Base-by-base conservation (phyloP, 2,888 invertebrate species). In the Scaptomyza flava region DNA sequence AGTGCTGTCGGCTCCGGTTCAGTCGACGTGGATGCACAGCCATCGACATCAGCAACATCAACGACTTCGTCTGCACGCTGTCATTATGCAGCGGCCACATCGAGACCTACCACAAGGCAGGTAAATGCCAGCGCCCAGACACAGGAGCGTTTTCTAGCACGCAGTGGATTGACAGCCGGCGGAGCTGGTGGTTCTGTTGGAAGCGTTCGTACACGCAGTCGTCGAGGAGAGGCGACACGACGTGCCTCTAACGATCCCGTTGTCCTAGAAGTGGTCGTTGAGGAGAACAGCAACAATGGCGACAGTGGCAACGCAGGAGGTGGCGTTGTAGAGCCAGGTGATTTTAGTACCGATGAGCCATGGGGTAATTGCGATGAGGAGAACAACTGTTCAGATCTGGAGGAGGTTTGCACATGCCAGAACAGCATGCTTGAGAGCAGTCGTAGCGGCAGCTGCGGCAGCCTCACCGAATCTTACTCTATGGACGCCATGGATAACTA, bases 341-440 rank as follows among this genome's bases (percentile, higher is more conserved):
- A 90, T 8, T 87, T 83, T 11, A 89, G 70, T 54, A 85, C 76
- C 38, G 86, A 91, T 7, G 91, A 91, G 27, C 89, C 90, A 0
- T 92, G 92, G 91, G 91, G 86, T 41, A 92, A 92, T 66, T 91
- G 91, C 67, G 93, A 92, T 41, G 92, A 91, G 58, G 92, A 91
- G 57, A 91, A 90, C 57, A 90, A 87, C 36, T 90, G 90, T 9
- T 91, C 90, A 0, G 91, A 92, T 66, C 12, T 85, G 46, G 92
- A 92, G 68, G 92, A 92, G 71, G 83, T 91, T 46, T 92, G 92
- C 62, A 92, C 92, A 8, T 92, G 92, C 64, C 90, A 89, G 66
- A 90, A 90, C 43, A 86, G 90, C 66, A 84, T 81, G 6, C 58
- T 74, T 41, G 68, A 56, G 14, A 68, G 38, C 46, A 89, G 87